A percentile compares a stretch with the other conserved stretches of the same genome.
phyloP scores from a whole-genome alignment of 2,888 invertebrate genomes.

The Lasiommata megera region DNA sequence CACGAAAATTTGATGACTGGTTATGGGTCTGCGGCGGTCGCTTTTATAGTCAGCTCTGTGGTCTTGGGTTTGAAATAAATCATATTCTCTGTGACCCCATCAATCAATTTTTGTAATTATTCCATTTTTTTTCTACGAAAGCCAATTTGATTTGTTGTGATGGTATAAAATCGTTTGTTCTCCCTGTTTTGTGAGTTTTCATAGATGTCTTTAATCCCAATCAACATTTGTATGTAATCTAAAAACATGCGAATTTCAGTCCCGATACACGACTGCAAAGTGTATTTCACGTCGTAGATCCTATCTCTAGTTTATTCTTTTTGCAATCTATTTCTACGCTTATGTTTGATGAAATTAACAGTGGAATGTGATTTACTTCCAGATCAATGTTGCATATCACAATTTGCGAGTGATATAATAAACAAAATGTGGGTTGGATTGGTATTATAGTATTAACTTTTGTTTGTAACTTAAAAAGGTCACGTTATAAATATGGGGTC shows the following conservation, averaged over 20 bases:
- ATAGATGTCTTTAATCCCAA: too few species aligned
- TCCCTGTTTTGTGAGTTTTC: background rate
- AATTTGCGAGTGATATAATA: constrained; percentile 32
- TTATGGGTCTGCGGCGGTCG: too few species aligned
- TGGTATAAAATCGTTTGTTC: background rate
- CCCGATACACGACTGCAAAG: constrained; percentile 32
- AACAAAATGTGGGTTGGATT: constrained; percentile 39
- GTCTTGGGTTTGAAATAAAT: too few species aligned
- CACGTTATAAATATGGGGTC: constrained; percentile 76
- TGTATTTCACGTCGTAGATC: constrained; percentile 32
- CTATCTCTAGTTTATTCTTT: constrained; percentile 49
- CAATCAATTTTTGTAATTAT: background rate
- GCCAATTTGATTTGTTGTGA: background rate
- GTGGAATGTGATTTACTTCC: constrained; percentile 48
- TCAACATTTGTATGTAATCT: too few species aligned
- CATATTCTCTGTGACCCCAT: too few species aligned
- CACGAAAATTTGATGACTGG: too few species aligned
- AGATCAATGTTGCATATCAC: constrained; percentile 51
- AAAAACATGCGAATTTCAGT: constrained; percentile 10
- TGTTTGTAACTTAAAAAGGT: constrained; percentile 20
- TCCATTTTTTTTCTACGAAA: background rate
- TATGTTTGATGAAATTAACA: constrained; percentile 44
- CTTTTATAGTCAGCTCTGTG: too few species aligned
- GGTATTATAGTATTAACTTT: constrained; percentile 47
- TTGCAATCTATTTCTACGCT: constrained; percentile 61